phyloP scores from a whole-genome alignment of 2,888 invertebrate species.

The Syrphus vitripennis region DNA sequence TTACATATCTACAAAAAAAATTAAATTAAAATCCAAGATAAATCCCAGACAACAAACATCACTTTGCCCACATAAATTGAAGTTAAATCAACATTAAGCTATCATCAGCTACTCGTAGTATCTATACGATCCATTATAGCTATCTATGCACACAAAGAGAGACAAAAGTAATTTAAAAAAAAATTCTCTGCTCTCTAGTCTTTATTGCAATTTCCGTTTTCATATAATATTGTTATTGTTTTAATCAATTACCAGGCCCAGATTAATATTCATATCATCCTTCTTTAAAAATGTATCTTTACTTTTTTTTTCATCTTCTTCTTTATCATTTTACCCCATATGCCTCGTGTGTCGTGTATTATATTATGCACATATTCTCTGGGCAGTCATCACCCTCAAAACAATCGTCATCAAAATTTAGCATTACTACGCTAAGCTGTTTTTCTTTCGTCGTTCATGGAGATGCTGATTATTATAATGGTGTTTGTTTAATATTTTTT shows the following conservation, averaged over 20 bases:
- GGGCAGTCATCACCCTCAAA: neutral
- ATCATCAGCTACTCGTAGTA: neutral
- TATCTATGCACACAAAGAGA: neutral
- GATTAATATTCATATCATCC: conserved; percentile 6
- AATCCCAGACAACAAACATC: neutral
- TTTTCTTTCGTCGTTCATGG: neutral
- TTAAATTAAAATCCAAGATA: neutral
- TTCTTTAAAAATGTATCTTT: neutral
- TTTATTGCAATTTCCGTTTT: conserved; percentile 33
- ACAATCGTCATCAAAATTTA: conserved; percentile 18
- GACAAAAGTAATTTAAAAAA: neutral
- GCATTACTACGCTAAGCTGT: conserved; percentile 7
- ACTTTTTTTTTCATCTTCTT: neutral
- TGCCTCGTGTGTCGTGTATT: no score
- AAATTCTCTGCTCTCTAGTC: conserved; percentile 4
- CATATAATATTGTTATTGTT: conserved; percentile 4
- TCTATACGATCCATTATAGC: no score
- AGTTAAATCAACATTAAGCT: neutral
- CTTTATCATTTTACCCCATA: no score
- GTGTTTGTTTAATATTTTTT: neutral
- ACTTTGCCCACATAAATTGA: neutral
- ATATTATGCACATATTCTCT: neutral
- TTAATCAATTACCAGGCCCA: conserved; percentile 21
- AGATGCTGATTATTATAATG: conserved; percentile 48
- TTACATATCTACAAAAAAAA: no score